Evolutionary conservation across 92 coral and sea anemone genomes (phyloP).

Genomic region (Porites cylindrica): DNA sequence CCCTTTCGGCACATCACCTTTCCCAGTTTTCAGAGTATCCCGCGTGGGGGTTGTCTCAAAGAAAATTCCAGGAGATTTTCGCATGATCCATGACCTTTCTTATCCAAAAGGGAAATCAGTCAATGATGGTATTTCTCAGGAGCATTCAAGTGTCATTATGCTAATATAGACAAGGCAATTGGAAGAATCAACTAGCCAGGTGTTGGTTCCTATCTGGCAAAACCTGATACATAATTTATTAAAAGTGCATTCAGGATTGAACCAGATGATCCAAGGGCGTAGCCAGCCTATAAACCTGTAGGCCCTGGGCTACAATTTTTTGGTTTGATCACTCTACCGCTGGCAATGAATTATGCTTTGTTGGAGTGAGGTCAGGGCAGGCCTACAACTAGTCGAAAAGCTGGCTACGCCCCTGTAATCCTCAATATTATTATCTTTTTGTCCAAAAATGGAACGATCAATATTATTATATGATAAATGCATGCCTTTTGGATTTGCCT

Average conservation of each 20-base stretch:
- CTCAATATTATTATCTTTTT: slow-evolving; percentile 37
- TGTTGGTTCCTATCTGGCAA: slow-evolving; percentile 33
- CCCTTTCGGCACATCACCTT: neutral
- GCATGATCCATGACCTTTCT: slow-evolving; percentile 46
- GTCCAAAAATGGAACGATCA: slow-evolving; percentile 30
- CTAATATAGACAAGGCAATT: slow-evolving; percentile 42
- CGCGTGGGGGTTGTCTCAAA: neutral
- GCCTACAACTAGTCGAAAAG: too few relatives aligned
- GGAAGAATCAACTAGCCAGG: slow-evolving; percentile 20
- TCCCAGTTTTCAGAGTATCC: neutral
- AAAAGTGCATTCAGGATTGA: slow-evolving; percentile 44
- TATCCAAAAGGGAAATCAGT: slow-evolving; percentile 46
- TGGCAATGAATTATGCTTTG: too few relatives aligned
- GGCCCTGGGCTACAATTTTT: too few relatives aligned
- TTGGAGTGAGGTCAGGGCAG: too few relatives aligned
- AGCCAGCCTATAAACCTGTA: too few relatives aligned
- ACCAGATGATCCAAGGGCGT: slow-evolving; percentile 18
- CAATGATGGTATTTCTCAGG: slow-evolving; percentile 34
- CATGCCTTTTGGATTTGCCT: too few relatives aligned
- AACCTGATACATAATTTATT: slow-evolving; percentile 31
- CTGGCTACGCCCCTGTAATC: neutral
- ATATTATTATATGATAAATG: slow-evolving; percentile 50
- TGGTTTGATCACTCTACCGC: too few relatives aligned
- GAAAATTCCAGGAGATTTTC: neutral
- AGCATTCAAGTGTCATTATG: slow-evolving; percentile 45